A percentile compares a stretch with the other conserved stretches of the same genome.
These are phyloP conservation scores for Cephus rjabovi DNA, from an alignment of 2,888 invertebrate genomes.

Conservation along the genomic window DNA sequence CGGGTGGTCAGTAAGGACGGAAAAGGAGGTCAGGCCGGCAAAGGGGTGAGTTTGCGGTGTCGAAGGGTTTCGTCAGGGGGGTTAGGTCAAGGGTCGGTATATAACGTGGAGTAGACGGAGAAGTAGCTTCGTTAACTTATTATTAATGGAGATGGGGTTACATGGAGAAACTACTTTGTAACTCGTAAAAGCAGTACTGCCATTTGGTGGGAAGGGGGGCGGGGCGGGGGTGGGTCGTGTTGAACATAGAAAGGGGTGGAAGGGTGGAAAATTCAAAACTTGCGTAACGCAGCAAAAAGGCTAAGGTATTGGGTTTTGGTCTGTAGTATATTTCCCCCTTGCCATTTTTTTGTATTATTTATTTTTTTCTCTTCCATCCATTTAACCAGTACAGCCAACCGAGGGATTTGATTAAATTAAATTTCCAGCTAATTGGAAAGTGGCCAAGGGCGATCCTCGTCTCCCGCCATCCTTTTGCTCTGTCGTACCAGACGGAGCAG, in stretches of 20 bases:
- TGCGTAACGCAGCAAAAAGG: constrained; percentile 15
- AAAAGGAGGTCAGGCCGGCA: constrained; percentile 26
- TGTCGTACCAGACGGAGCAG: too few relatives aligned
- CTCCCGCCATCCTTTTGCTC: too few relatives aligned
- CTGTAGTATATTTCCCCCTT: too few relatives aligned
- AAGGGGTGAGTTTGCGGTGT: constrained; percentile 35
- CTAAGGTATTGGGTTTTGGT: too few relatives aligned
- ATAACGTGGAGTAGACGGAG: background rate
- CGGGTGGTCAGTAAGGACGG: background rate
- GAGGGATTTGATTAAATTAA: too few relatives aligned
- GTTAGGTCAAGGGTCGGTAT: too few relatives aligned
- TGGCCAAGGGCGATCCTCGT: too few relatives aligned
- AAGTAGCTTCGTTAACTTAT: constrained; percentile 47
- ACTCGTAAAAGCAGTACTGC: constrained; percentile 33
- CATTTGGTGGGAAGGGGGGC: constrained; percentile 21
- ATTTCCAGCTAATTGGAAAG: too few relatives aligned
- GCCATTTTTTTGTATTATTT: too few relatives aligned
- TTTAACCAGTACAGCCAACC: too few relatives aligned
- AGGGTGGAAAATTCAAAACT: constrained; percentile 24
- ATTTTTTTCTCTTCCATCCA: too few relatives aligned
- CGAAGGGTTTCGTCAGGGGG: constrained; percentile 15
- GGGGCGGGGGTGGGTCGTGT: background rate
- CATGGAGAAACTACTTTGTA: constrained; percentile 21
- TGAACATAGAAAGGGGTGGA: too few relatives aligned
- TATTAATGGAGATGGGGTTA: constrained; percentile 45